Percentiles rank a stretch among this genome's conserved stretches.
Conservation (phyloP, 2,797 vertebrate species). For the Lophius americanus region DNA sequence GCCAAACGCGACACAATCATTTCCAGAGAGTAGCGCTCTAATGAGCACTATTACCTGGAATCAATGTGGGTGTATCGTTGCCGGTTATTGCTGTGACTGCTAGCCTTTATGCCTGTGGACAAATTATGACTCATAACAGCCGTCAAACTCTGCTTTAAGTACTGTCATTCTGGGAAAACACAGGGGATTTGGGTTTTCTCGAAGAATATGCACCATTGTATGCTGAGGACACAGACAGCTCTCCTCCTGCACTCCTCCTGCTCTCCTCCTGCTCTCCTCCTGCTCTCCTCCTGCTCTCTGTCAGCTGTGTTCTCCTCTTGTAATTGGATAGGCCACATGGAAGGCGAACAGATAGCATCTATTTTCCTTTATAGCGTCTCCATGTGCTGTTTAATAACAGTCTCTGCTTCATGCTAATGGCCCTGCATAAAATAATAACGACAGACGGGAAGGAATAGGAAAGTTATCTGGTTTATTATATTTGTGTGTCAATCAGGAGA, state of each 20-base stretch:
- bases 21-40: constrained; percentile 19
- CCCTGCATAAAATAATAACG: constrained; percentile 15
- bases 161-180: constrained; percentile 25
- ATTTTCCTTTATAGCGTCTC: constrained; percentile 44
- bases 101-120: constrained; percentile 32
- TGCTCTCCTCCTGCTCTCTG: background rate
- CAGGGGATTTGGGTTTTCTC: constrained; percentile 7
- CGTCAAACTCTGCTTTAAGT: constrained; percentile 19
- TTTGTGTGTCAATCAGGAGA: constrained; percentile 2
- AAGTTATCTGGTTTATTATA: constrained; percentile 30
- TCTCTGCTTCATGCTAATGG: constrained; percentile 8
- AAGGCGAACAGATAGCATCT: constrained; percentile 44
- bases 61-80: constrained; percentile 38
- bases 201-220: constrained; percentile 26
- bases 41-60: constrained; percentile 20
- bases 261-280: too few species aligned
- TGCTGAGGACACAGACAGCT: constrained; percentile 6
- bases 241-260: too few species aligned
- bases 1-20: constrained; percentile 21
- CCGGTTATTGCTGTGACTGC: constrained; percentile 37
- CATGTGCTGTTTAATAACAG: constrained; percentile 39
- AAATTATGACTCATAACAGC: constrained; percentile 25
- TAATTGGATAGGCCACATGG: constrained; percentile 16
- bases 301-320: constrained; percentile 18
- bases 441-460: constrained; percentile 30